Base-by-base conservation (phyloP, 2,113 vertebrate species). In the Drymodes brunneopygia region DNA sequence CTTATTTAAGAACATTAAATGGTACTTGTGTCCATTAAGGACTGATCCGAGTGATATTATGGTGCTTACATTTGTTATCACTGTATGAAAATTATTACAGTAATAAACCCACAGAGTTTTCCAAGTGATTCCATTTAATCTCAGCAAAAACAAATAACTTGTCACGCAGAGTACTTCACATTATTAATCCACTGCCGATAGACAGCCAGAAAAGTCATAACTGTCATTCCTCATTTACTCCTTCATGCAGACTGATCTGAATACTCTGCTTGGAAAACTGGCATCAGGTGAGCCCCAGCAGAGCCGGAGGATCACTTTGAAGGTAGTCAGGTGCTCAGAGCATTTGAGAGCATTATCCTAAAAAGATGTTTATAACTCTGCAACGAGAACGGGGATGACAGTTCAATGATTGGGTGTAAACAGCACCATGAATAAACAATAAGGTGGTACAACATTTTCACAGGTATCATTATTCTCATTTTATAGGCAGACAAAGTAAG, bases 31-130 rank as follows among this genome's bases (percentile, higher is more conserved):
- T 96, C 92, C 86, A 94, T 95, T 96, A 97, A 96, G 50, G 65
- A 61, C 67, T 90, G 95, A 94, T 94, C 54, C 64, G 78, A 29
- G 40, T 96, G 79, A 82, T 92, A 92, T 89, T 93, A 82, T 2
- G 4, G 36, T 70, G 70, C 48, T 93, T 20, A 12, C 91, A 92
- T 96, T 95, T 87, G 80, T 94, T 96, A 95, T 61, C 54, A 67
- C 65, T 92, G n/a, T 62, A 90, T 81, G 54, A 71, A 96, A 95
- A 79, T 96, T 97, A 97, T 94, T 96, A 86, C 47, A 90, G 83
- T 75, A 96, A 97, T 97, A 97, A 97, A 91, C 66, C 57, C 62
- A 75, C 62, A 90, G 33, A 81, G 85, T 94, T 95, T 96, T 97
- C 67, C 48, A 92, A 96, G 77, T 64, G 60, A 87, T 87, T 95